Evolutionary conservation across 2,797 vertebrate genomes (phyloP).

Genomic region (Sciurus carolinensis): DNA sequence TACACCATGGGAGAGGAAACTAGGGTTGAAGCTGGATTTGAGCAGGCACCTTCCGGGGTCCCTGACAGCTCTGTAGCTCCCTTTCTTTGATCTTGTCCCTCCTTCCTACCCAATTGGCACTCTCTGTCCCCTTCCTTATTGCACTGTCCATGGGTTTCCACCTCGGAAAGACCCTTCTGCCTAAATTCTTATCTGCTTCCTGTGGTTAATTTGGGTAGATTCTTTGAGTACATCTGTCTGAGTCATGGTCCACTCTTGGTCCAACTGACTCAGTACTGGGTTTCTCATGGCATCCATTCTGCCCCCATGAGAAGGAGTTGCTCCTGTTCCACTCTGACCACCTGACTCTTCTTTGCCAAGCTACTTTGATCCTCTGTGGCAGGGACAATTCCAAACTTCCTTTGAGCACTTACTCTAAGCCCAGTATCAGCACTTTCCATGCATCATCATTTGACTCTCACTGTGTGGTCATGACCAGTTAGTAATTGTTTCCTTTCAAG

Average conservation of each 20-base stretch:
- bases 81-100: background rate
- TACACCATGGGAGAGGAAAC: background rate
- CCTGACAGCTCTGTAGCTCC: background rate
- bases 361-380: background rate
- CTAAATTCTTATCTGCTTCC: conserved; percentile 59
- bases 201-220: conserved; percentile 58
- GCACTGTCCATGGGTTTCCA: conserved; percentile 5
- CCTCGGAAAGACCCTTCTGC: conserved; percentile 21
- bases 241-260: conserved; percentile 51
- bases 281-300: background rate
- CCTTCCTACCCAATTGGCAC: background rate
- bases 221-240: conserved; percentile 50
- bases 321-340: background rate
- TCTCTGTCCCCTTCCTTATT: background rate
- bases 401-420: background rate
- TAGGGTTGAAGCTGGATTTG: background rate
- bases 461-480: background rate
- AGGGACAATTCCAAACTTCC: background rate
- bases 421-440: background rate
- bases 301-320: rapidly evolving
- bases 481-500: background rate
- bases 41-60: too few species aligned
- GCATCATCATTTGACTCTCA: background rate
- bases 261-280: background rate
- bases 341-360: background rate